Conservation (phyloP, 2,888 invertebrate genomes). For the Latrodectus elegans region DNA sequence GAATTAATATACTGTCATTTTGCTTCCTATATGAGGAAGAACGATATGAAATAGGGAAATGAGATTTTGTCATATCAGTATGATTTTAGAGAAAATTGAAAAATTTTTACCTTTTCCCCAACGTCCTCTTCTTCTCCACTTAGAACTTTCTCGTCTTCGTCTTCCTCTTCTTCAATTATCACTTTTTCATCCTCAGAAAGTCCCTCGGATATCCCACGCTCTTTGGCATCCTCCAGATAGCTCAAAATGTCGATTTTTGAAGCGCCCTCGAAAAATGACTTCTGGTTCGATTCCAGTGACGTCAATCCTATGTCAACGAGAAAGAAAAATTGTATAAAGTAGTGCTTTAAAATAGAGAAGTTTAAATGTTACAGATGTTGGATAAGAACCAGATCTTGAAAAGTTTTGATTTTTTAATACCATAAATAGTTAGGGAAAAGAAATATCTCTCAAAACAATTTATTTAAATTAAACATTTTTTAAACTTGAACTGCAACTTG, state of each 20-base stretch:
- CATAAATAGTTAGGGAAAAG: no score
- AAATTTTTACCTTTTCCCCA: conserved; percentile 47
- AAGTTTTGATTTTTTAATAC: no score
- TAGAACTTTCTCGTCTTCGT: conserved; percentile 61
- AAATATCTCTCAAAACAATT: no score
- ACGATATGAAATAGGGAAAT: no score
- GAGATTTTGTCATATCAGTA: no score
- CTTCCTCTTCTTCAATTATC: conserved; percentile 57
- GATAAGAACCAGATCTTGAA: no score
- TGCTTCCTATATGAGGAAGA: no score
- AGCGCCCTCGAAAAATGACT: conserved; percentile 82
- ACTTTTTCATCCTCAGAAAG: conserved; percentile 57
- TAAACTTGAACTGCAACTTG: no score
- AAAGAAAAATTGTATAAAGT: background rate
- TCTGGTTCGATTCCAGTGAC: conserved; percentile 70
- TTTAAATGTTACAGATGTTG: no score
- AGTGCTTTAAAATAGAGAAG: background rate
- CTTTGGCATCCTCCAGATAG: conserved; percentile 83
- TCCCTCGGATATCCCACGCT: conserved; percentile 66
- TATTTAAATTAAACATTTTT: no score
- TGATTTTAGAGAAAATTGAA: background rate
- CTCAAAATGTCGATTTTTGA: conserved; percentile 92
- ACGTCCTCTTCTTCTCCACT: conserved; percentile 53
- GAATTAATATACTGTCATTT: no score
- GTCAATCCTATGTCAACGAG: conserved; percentile 39